Conservation (phyloP, 2,113 vertebrate genomes). For the Trogon surrucura region DNA sequence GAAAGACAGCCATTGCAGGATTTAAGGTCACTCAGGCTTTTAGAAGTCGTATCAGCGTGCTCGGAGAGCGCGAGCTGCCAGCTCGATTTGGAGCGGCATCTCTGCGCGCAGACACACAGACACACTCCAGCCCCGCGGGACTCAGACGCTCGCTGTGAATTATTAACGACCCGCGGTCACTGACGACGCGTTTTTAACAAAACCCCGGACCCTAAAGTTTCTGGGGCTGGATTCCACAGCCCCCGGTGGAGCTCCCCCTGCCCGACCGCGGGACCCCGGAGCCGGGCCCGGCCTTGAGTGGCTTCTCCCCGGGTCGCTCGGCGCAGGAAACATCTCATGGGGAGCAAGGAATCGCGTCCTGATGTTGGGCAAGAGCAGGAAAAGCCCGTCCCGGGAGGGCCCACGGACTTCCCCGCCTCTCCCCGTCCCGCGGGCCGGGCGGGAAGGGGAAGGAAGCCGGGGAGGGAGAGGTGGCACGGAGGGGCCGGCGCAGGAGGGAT, state of each 20-base stretch:
- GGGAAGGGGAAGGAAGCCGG: neutral
- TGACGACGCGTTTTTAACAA: slow-evolving; percentile 30
- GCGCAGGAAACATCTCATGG: slow-evolving; percentile 58
- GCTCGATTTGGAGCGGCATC: slow-evolving; percentile 56
- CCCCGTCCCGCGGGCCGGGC: neutral
- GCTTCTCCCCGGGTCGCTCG: neutral
- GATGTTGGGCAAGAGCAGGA: slow-evolving; percentile 40
- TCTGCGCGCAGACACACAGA: slow-evolving; percentile 48
- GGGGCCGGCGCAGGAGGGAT: neutral
- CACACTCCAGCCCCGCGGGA: slow-evolving; percentile 42
- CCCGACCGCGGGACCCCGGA: fast-evolving
- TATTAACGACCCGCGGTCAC: slow-evolving; percentile 30
- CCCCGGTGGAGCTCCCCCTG: neutral
- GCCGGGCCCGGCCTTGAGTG: neutral
- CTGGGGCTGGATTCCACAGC: neutral
- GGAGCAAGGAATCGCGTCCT: neutral
- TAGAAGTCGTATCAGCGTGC: slow-evolving; percentile 28
- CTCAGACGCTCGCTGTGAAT: slow-evolving; percentile 28
- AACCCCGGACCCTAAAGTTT: neutral
- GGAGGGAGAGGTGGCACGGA: slow-evolving; percentile 12
- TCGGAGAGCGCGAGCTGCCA: slow-evolving; percentile 53
- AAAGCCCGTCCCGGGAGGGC: slow-evolving; percentile 23
- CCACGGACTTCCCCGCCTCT: neutral
- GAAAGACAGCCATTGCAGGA: slow-evolving; percentile 45
- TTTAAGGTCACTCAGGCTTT: slow-evolving; percentile 61